phyloP scores from a whole-genome alignment of 2,888 invertebrate genomes.

The Apotomis capreana region DNA sequence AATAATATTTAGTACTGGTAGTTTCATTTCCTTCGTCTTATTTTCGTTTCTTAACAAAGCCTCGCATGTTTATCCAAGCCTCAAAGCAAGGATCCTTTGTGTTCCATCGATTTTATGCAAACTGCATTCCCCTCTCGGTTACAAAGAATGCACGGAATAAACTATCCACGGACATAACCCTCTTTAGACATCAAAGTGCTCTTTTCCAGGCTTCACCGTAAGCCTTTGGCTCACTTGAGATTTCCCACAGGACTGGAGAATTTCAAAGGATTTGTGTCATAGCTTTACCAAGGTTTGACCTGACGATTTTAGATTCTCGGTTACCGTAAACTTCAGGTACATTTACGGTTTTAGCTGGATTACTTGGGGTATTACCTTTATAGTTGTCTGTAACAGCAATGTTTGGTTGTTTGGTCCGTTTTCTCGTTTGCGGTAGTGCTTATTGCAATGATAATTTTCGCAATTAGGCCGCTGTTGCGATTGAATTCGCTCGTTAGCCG shows the following conservation, averaged over 20 bases:
- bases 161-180: constrained; percentile 33
- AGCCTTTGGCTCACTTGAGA: constrained; percentile 32
- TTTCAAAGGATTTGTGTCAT: constrained; percentile 39
- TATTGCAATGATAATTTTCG: constrained; percentile 31
- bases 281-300: constrained; percentile 17
- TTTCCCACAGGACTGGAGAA: constrained; percentile 33
- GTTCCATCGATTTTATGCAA: constrained; percentile 41
- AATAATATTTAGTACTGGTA: no score
- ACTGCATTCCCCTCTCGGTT: constrained; percentile 37
- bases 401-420: constrained; percentile 17
- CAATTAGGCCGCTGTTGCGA: constrained; percentile 33
- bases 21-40: background rate
- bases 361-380: constrained; percentile 13
- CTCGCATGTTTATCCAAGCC: background rate
- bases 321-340: background rate
- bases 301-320: background rate
- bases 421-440: constrained; percentile 19
- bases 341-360: background rate
- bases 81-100: constrained; percentile 26
- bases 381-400: constrained; percentile 28
- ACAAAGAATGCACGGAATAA: constrained; percentile 23
- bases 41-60: constrained; percentile 5
- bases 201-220: constrained; percentile 32
- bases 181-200: constrained; percentile 38
- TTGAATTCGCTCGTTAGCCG: constrained; percentile 38